A percentile compares a stretch with the other conserved stretches of the same genome.
Evolutionary conservation across 2,888 invertebrate species (phyloP).

Genomic region (Drosophila basisetae): DNA sequence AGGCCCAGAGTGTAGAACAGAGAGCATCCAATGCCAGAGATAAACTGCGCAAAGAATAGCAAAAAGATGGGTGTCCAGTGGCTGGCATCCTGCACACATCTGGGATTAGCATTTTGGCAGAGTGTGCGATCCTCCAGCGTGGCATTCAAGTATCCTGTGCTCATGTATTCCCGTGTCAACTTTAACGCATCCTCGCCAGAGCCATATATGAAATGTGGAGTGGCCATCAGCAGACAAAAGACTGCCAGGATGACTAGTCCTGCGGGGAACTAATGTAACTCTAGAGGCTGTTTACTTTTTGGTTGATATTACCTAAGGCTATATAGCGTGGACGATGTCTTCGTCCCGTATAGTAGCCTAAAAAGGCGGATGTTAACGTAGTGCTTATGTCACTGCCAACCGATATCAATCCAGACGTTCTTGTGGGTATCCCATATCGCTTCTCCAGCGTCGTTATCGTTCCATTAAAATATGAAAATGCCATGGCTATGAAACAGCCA

Average conservation of each 20-base stretch:
- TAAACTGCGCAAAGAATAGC: slow-evolving; percentile 88
- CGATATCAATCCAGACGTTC: slow-evolving; percentile 89
- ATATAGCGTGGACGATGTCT: slow-evolving; percentile 91
- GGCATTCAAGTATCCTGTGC: slow-evolving; percentile 79
- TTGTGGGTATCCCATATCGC: slow-evolving; percentile 89
- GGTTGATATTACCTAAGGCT: slow-evolving; percentile 85
- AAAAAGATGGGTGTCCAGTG: slow-evolving; percentile 87
- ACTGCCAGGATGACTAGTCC: slow-evolving; percentile 87
- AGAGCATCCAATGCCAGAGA: slow-evolving; percentile 89
- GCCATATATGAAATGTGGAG: slow-evolving; percentile 89
- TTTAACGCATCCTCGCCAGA: slow-evolving; percentile 88
- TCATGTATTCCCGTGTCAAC: slow-evolving; percentile 87
- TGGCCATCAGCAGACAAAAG: slow-evolving; percentile 88
- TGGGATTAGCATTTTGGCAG: slow-evolving; percentile 27
- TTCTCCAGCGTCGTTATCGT: slow-evolving; percentile 90
- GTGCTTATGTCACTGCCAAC: slow-evolving; percentile 91
- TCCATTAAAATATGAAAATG: slow-evolving; percentile 89
- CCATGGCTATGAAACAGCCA: slow-evolving; percentile 89
- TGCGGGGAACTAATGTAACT: slow-evolving; percentile 26
- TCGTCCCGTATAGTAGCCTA: slow-evolving; percentile 89
- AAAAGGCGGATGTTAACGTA: slow-evolving; percentile 87
- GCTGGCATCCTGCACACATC: slow-evolving; percentile 31
- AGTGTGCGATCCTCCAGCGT: slow-evolving; percentile 22
- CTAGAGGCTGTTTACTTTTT: neutral
- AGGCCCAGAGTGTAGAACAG: slow-evolving; percentile 89